Base-by-base conservation (phyloP, 2,888 invertebrate genomes). In the Eilema sororculum region DNA sequence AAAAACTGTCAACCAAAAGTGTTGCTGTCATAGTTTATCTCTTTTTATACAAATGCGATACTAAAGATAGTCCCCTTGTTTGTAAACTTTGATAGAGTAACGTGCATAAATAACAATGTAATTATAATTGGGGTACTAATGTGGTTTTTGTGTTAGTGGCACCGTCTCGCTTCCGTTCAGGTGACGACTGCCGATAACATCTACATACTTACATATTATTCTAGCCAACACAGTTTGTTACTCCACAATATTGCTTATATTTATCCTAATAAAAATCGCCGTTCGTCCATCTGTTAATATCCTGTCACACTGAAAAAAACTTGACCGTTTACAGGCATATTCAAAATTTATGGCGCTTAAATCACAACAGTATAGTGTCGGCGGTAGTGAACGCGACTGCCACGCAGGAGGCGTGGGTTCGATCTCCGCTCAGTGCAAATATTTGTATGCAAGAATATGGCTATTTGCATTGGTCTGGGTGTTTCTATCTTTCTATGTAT, bases 71-170 rank as follows among this genome's bases (percentile, higher is more conserved):
- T 59, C 64, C 77, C 79, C 82, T 79, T 82, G 82, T 82, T 82
- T 82, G 80, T 82, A 79, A 78, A 82, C 82, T 80, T 79, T 78
- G 82, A 82, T 81, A 85, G 83, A 86, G 82, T 78, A 82, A 81
- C 83, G 84, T 82, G 84, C 81, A 86, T 86, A 86, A 84, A 81
- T 83, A 84, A 81, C 78, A 77, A 81, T 82, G 78, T 84, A 86
- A 86, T 88, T 86, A 87, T 88, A 87, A 86, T 87, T 85, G 85
- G 83, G 84, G 83, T 86, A 84, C 90, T 95, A 95, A 95, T 95
- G 95, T 89, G 85, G 92, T 94, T 95, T 94, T 93, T 94, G 91
- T 95, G 95, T 94, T 83, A 81, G 80, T 80, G 81, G 81, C 82
- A 81, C 77, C 76, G 86, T 81, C 80, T 78, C 89, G 91, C 93